Evolutionary conservation across 64 coral and sea anemone genomes (phyloP).

Genomic region (Cladopsammia gracilis): DNA sequence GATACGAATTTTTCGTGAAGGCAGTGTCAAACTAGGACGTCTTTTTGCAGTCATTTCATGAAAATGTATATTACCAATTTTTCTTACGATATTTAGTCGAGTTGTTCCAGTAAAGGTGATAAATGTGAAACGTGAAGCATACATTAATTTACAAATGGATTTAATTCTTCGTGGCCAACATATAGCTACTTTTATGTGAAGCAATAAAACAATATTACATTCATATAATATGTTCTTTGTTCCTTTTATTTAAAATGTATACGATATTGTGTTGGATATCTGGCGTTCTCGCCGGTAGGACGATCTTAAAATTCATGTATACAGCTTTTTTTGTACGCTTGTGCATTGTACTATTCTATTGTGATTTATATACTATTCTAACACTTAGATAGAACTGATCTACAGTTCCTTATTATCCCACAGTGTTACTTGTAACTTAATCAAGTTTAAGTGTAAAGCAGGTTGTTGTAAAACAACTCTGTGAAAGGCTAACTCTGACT

Average conservation of each 20-base stretch:
- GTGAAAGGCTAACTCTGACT: background rate
- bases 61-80: no score
- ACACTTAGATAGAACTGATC: background rate
- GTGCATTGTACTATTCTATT: no score
- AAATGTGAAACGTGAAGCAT: background rate
- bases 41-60: no score
- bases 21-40: no score
- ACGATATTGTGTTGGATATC: background rate
- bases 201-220: background rate
- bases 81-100: background rate
- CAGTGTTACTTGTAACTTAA: background rate
- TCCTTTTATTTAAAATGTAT: constrained; percentile 26
- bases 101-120: no score
- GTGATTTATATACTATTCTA: no score
- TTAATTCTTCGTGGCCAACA: background rate
- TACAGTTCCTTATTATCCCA: background rate
- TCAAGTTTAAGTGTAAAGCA: no score
- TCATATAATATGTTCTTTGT: background rate
- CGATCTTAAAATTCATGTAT: no score
- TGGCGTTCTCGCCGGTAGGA: no score
- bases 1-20: background rate
- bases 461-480: background rate
- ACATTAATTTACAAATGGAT: background rate
- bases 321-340: no score
- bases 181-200: background rate